Base-by-base conservation (phyloP, 2,888 invertebrate genomes). In the Aleiodes alternator region DNA sequence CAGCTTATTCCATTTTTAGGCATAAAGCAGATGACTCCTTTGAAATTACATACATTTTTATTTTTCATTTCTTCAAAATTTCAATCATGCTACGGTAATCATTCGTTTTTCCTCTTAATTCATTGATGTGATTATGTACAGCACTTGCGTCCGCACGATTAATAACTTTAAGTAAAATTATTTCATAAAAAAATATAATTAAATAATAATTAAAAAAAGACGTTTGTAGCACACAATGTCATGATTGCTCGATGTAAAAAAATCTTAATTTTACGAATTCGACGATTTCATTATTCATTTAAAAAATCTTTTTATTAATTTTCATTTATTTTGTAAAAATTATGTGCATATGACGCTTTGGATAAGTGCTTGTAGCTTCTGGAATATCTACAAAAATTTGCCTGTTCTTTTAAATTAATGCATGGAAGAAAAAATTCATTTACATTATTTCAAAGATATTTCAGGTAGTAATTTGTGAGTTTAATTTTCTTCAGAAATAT, bases 71-170 rank as follows among this genome's bases (percentile, higher is more conserved):
- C 4, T 43, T 43, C 1, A 68, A 68, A 68, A 68, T 50, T 48
- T 51, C 31, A 29, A 68, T 68, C 51, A 51, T 51, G 50, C 51
- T 31, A 31, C 23, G 34, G n/a, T 73, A 57, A 55, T 70, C 43
- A 56, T 23, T 70, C 12, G 23, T 8, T 14, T 53, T 53, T 53
- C 12, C 3, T 14, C n/a, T n/a, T 55, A 23, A 43, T 56, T 48
- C 56, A 56, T 68, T 34, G 16, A 75, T 73, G 79, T 78, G 74
- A 79, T 76, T 80, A 80, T 80, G 72, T 80, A 79, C 80, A 80
- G 70, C 68, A 61, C 70, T 51, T 76, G 71, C 64, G 53, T 61
- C 51, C 38, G 38, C 56, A 70, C 48, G 64, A 74, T 74, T 50
- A 55, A 50, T 61, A 16, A 69, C n/a, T 53, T 69, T 68, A 57